Evolutionary conservation across 2,797 vertebrate genomes (phyloP).

Genomic region (Fratercula arctica): DNA sequence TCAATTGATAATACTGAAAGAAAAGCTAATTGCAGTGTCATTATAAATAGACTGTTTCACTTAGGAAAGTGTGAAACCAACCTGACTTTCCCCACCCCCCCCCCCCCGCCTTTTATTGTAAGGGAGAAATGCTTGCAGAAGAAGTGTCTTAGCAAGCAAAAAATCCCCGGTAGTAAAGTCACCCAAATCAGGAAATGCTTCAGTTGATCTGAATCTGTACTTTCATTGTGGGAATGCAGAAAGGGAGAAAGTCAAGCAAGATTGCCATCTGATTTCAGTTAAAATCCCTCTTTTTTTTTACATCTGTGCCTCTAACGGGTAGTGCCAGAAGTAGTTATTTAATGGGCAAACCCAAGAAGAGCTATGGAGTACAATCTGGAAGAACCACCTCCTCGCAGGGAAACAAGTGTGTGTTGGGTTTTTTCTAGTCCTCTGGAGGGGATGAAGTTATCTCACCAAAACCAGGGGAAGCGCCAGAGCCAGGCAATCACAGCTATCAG

Average conservation of each 20-base stretch:
- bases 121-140: background rate
- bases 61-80: background rate
- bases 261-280: background rate
- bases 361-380: background rate
- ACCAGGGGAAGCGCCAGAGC: background rate
- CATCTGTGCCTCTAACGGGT: background rate
- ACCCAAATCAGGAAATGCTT: background rate
- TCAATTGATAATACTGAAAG: background rate
- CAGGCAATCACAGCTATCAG: background rate
- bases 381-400: background rate
- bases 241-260: background rate
- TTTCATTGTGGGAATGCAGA: background rate
- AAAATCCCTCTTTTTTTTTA: background rate
- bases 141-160: background rate
- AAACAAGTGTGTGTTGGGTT: background rate
- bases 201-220: background rate
- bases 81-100: background rate
- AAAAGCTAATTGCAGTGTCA: constrained; percentile 22
- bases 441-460: background rate
- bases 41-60: background rate
- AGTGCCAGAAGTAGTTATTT: background rate
- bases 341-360: background rate
- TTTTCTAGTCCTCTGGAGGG: background rate
- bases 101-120: background rate
- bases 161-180: background rate